Evolutionary conservation across 2,888 invertebrate species (phyloP), one percentile per base, ranked within the genome.

Genomic region (Calephelis perditalis): DNA sequence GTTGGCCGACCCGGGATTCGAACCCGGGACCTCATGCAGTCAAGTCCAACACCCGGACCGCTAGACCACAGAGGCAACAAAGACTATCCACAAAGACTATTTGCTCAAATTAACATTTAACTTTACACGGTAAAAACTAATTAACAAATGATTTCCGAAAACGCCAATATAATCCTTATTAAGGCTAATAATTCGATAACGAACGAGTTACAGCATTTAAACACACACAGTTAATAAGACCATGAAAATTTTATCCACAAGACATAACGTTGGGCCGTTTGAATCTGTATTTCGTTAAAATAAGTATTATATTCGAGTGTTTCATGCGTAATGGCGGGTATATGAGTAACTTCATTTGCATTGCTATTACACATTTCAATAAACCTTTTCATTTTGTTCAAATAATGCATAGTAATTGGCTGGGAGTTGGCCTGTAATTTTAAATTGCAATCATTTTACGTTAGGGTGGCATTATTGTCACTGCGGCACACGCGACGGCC

Each of bases 331-430:
- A 52, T 54, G 52, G 36, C 36, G 15, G 46, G 55, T 54, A 43
- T 47, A 54, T 56, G 56, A 56, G 63, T 59, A 61, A 67, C 64
- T 64, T 66, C 57, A 67, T 71, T 69, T 68, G 69, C 66, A 66
- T 67, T 62, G 58, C 65, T 63, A 68, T 65, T 68, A 64, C 61
- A 66, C 62, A 63, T 64, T 68, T 68, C 65, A 63, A 69, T 70
- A 69, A 59, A 67, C 67, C 66, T 67, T 67, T 70, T 67, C 67
- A 70, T 70, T 68, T 67, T 62, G 61, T 63, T 61, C 63, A 67
- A 68, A 70, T 71, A 70, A 71, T 70, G 67, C 62, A 58, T 57
- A 45, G 69, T 69, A 72, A 72, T 72, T 73, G 72, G 68, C 62
- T 63, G 62, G 64, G 62, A 49, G 49, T 46, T 40, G 65, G 66